Conservation (phyloP, 2,113 vertebrate genomes). For the Pampusana beccarii region DNA sequence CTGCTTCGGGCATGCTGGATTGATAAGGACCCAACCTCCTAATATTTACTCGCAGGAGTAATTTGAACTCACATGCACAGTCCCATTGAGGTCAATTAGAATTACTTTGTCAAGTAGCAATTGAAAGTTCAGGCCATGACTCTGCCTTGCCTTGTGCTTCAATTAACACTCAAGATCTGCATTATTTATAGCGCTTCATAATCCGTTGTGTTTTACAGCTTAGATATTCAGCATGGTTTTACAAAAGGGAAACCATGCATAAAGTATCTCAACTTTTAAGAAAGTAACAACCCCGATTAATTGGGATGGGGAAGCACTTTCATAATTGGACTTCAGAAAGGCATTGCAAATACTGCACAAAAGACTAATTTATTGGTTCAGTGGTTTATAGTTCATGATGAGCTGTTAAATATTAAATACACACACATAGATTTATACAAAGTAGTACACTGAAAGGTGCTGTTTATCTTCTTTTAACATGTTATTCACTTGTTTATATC, state of each 20-base stretch:
- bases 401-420: constrained; percentile 42
- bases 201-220: not conserved
- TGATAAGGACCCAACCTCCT: not conserved
- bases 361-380: constrained; percentile 44
- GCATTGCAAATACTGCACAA: constrained; percentile 15
- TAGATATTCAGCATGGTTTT: constrained; percentile 4
- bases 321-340: constrained; percentile 23
- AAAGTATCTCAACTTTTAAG: constrained; percentile 19
- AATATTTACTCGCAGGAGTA: constrained; percentile 24
- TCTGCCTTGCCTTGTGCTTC: constrained; percentile 31
- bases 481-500: not conserved
- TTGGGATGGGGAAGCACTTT: not conserved
- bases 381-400: constrained; percentile 12
- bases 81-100: constrained; percentile 2
- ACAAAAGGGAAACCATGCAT: constrained; percentile 39
- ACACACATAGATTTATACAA: not conserved
- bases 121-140: constrained; percentile 5
- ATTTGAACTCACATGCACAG: not conserved
- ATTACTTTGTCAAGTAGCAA: constrained; percentile 22
- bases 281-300: constrained; percentile 44
- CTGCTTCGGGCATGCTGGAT: not conserved
- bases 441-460: not conserved
- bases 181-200: constrained; percentile 31
- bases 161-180: constrained; percentile 11
- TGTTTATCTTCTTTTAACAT: not conserved